Conservation (phyloP, 1,140 invertebrate species). For the Drosophila fuyamai region DNA sequence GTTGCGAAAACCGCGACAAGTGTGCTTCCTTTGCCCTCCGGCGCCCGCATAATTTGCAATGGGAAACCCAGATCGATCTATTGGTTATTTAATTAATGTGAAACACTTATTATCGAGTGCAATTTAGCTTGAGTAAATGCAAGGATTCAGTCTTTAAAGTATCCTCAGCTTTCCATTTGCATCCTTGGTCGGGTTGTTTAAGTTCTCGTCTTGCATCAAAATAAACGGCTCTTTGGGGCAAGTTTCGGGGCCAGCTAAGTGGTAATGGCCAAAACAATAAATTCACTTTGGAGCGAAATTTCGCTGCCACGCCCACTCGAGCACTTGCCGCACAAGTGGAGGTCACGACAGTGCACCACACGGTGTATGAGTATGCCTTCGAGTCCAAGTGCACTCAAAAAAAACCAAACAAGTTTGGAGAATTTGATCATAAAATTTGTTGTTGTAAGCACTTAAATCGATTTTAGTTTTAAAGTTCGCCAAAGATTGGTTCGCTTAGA, state of each 20-base stretch:
- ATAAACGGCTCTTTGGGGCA: constrained; percentile 59
- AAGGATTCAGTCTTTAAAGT: constrained; percentile 24
- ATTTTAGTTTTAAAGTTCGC: too few relatives aligned
- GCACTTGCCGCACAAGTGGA: constrained; percentile 44
- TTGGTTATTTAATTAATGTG: constrained; percentile 52
- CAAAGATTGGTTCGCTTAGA: too few relatives aligned
- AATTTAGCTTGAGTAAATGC: constrained; percentile 18
- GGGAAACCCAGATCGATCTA: constrained; percentile 12
- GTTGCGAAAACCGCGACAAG: constrained; percentile 16
- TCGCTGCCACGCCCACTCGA: constrained; percentile 49
- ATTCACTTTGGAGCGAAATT: constrained; percentile 54
- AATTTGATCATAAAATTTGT: too few relatives aligned
- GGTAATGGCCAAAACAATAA: constrained; percentile 65
- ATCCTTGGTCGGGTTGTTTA: constrained; percentile 31
- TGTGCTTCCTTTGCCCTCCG: not conserved
- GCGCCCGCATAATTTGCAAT: constrained; percentile 30
- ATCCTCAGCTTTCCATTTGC: constrained; percentile 35
- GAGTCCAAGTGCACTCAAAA: not conserved
- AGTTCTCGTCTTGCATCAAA: constrained; percentile 44
- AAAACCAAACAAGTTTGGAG: not conserved
- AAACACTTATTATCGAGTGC: constrained; percentile 45
- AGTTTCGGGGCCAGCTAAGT: constrained; percentile 42
- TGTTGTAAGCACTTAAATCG: too few relatives aligned
- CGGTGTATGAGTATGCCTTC: constrained; percentile 42
- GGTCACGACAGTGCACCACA: constrained; percentile 58